A percentile compares a stretch with the other conserved stretches of the same genome.
Evolutionary conservation across 2,113 vertebrate genomes (phyloP).

Genomic region (Zosterops borbonicus): DNA sequence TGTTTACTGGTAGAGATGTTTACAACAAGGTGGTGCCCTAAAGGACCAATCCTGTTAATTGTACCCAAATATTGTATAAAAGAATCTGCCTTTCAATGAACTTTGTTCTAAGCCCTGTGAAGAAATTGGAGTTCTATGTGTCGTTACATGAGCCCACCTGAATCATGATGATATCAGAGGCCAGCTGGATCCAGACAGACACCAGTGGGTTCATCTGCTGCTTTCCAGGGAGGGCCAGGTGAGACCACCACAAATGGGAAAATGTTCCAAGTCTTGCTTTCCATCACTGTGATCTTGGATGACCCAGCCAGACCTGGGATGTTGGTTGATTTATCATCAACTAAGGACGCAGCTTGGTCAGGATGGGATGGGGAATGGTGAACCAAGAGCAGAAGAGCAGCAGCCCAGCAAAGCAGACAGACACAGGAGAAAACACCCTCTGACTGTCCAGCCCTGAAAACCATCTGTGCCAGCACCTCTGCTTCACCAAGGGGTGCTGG

Average conservation of each 20-base stretch:
- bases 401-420: background rate
- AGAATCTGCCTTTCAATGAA: no score
- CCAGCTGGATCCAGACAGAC: background rate
- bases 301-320: accelerated
- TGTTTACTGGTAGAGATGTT: no score
- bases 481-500: background rate
- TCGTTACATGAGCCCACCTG: no score
- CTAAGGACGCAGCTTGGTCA: background rate
- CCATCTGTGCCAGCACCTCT: background rate
- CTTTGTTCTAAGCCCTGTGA: no score
- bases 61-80: no score
- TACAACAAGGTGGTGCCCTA: no score
- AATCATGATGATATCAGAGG: background rate
- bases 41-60: no score
- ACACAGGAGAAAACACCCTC: accelerated
- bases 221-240: background rate
- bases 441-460: background rate
- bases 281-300: accelerated
- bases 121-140: no score
- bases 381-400: background rate
- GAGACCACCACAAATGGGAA: accelerated
- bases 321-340: accelerated
- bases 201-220: accelerated
- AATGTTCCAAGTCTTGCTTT: background rate
- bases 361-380: background rate